These are phyloP conservation scores for Dicranocentrus wangi DNA, from an alignment of 2,888 invertebrate genomes.

Conservation along the genomic window DNA sequence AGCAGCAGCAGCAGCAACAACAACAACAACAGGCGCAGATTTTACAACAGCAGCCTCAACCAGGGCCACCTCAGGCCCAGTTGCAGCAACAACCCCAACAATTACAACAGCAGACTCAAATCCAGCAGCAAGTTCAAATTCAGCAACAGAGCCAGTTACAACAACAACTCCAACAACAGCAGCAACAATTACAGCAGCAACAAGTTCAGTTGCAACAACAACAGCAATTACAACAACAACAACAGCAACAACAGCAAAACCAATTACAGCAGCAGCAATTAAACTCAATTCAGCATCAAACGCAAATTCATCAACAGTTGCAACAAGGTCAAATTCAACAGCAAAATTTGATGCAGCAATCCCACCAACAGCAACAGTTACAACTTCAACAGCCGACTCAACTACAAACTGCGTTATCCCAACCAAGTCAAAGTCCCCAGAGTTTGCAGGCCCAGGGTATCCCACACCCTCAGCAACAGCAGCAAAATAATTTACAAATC, in stretches of 20 bases:
- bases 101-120: slow-evolving; percentile 32
- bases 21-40: background rate
- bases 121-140: background rate
- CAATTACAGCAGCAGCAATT: slow-evolving; percentile 50
- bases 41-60: slow-evolving; percentile 6
- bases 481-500: slow-evolving; percentile 25
- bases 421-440: slow-evolving; percentile 13
- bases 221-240: slow-evolving; percentile 37
- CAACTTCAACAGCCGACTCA: slow-evolving; percentile 53
- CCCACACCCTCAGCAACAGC: slow-evolving; percentile 43
- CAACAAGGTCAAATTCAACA: slow-evolving; percentile 43
- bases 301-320: slow-evolving; percentile 48
- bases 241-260: slow-evolving; percentile 40
- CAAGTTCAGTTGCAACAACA: slow-evolving; percentile 40
- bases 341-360: slow-evolving; percentile 36
- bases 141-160: slow-evolving; percentile 32
- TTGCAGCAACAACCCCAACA: slow-evolving; percentile 20
- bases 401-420: slow-evolving; percentile 44
- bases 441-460: slow-evolving; percentile 21
- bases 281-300: slow-evolving; percentile 46
- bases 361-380: slow-evolving; percentile 33
- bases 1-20: background rate
- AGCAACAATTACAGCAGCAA: slow-evolving; percentile 46
- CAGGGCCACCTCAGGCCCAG: background rate
- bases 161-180: slow-evolving; percentile 49